These are phyloP conservation scores for Carcinoscorpius rotundicauda DNA, from an alignment of 1,140 invertebrate genomes.

Conservation along the genomic window DNA sequence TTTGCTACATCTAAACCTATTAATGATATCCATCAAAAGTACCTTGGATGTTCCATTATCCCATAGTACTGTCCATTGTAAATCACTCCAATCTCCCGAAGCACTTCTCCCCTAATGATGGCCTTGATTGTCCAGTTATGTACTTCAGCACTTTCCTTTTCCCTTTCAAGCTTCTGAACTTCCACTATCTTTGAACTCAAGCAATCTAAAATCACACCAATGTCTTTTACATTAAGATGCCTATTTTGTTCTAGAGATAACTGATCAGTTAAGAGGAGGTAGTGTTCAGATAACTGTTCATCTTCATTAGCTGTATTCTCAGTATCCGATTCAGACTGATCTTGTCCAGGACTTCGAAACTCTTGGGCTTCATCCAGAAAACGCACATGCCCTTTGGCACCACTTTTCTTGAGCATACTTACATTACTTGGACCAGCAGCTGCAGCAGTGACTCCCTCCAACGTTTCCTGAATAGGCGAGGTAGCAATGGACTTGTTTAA, in stretches of 20 bases:
- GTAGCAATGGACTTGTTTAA: constrained; percentile 46
- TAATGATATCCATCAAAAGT: constrained; percentile 30
- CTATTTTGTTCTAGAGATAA: constrained; percentile 67
- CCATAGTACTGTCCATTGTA: constrained; percentile 91
- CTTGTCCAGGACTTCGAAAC: constrained; percentile 29
- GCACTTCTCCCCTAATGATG: constrained; percentile 72
- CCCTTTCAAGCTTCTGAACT: constrained; percentile 75
- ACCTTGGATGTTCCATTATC: constrained; percentile 81
- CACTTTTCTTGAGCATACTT: constrained; percentile 12
- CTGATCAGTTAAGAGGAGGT: constrained; percentile 80
- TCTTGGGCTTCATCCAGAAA: constrained; percentile 19
- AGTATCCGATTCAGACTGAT: constrained; percentile 78
- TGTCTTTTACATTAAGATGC: constrained; percentile 83
- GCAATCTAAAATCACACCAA: constrained; percentile 80
- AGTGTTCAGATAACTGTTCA: constrained; percentile 51
- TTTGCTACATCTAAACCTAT: too few relatives aligned
- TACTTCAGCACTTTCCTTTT: constrained; percentile 77
- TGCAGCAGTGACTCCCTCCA: constrained; percentile 12
- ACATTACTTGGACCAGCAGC: constrained; percentile 8
- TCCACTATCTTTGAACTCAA: constrained; percentile 83
- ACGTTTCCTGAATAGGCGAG: constrained; percentile 18
- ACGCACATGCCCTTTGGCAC: constrained; percentile 22
- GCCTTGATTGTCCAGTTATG: constrained; percentile 90
- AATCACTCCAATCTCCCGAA: constrained; percentile 76
- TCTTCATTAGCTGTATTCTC: constrained; percentile 60